Percentiles rank a stretch among this genome's conserved stretches.
phyloP scores from a whole-genome alignment of 2,797 vertebrate species.

The Molossus molossus region DNA sequence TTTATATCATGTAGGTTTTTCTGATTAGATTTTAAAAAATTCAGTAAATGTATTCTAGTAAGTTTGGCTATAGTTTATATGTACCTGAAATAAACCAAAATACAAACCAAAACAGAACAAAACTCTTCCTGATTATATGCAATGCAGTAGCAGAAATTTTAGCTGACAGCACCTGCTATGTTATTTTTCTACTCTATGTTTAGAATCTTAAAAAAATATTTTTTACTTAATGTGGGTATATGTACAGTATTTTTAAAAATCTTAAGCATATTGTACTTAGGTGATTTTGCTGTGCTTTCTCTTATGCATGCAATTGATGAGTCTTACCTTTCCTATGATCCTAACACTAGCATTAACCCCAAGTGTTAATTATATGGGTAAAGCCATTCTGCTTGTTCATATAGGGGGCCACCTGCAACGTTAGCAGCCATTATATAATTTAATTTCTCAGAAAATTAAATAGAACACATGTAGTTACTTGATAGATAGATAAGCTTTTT shows the following conservation, averaged over 20 bases:
- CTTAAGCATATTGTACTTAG: not conserved
- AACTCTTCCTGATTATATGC: not conserved
- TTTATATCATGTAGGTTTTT: not conserved
- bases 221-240: not conserved
- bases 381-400: not conserved
- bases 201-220: not conserved
- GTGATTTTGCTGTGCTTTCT: not conserved
- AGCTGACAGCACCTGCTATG: not conserved
- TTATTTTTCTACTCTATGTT: not conserved
- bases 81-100: not conserved
- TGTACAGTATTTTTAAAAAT: not conserved
- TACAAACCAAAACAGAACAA: not conserved
- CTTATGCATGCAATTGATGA: not conserved
- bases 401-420: accelerated
- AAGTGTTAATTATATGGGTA: too few species aligned
- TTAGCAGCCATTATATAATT: not conserved
- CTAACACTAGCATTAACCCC: not conserved
- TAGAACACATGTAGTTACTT: not conserved
- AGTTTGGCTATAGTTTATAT: not conserved
- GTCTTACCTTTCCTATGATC: not conserved
- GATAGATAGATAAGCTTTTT: not conserved
- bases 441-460: not conserved
- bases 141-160: not conserved
- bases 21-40: not conserved
- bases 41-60: not conserved